These are phyloP conservation scores for Acanthurus lineatus DNA, from an alignment of 2,797 vertebrate species.

Conservation along the genomic window DNA sequence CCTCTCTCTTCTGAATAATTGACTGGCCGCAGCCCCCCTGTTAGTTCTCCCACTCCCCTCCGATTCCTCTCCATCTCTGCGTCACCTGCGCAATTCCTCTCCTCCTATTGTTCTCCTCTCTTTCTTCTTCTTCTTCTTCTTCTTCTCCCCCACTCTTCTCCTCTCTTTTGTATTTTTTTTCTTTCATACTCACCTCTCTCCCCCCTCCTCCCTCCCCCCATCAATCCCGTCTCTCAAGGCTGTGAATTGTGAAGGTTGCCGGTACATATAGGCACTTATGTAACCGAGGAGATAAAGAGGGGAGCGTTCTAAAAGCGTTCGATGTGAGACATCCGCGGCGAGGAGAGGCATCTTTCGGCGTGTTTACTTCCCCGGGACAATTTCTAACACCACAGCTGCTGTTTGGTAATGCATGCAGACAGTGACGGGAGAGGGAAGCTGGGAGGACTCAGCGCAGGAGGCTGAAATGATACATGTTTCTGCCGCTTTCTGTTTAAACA, in stretches of 20 bases:
- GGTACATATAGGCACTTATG: conserved; percentile 53
- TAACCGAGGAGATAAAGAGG: conserved; percentile 46
- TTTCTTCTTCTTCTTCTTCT: background rate
- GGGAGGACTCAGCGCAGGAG: conserved; percentile 23
- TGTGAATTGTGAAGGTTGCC: conserved; percentile 46
- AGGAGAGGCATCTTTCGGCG: conserved; percentile 26
- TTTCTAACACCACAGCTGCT: conserved; percentile 54
- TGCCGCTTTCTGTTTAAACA: conserved; percentile 30
- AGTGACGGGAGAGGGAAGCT: conserved; percentile 11
- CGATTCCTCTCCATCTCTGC: conserved; percentile 31
- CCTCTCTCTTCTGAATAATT: conserved; percentile 76
- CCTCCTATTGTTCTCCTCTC: conserved; percentile 28
- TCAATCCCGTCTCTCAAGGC: conserved; percentile 27
- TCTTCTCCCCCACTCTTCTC: conserved; percentile 17
- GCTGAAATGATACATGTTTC: conserved; percentile 20
- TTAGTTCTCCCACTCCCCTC: conserved; percentile 17
- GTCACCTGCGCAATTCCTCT: conserved; percentile 37
- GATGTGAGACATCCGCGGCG: conserved; percentile 34
- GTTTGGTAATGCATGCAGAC: conserved; percentile 24
- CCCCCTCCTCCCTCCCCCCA: background rate
- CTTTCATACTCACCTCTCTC: conserved; percentile 10
- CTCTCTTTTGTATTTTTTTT: conserved; percentile 12
- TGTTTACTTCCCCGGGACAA: conserved; percentile 49
- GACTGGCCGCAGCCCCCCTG: conserved; percentile 47
- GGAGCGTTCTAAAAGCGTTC: conserved; percentile 30